Base-by-base conservation (phyloP, 2,797 vertebrate genomes). In the Nyctibius grandis region DNA sequence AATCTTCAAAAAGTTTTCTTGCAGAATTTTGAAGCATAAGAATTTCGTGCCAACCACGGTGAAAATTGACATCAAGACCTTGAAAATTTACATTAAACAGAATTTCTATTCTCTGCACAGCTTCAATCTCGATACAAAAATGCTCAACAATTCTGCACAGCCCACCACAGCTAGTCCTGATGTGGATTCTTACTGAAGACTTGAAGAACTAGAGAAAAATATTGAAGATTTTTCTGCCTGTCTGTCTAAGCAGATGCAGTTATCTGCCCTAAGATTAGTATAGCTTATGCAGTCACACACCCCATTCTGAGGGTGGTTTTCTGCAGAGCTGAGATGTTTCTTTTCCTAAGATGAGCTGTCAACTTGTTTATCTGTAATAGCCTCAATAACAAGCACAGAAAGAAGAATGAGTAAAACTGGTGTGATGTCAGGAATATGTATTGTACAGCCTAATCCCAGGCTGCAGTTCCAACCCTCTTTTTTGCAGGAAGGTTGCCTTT, bases 311-410 rank as follows among this genome's bases (percentile, higher is more conserved):
- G 72, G 74, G 70, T 92, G 74, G 51, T 90, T 95, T 84, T 95
- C 69, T 60, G 61, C 59, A 91, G 69, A 93, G 73, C 64, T 56
- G 69, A 93, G 84, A 82, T 84, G 64, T 74, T 93, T 87, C 77
- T 93, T 87, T 93, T 77, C 65, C 84, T 56, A 83, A 87, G 61
- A 95, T 65, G 70, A 94, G 69, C 65, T 92, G 81, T 79, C 93
- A 92, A 48, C 65, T 26, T 93, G 19, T 85, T 88, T 94, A 79
- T 89, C 78, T 90, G 22, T 70, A 94, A 84, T 56, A 86, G 70
- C 56, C 54, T 88, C 75, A 89, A 68, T 75, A 90, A 84, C 63
- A 91, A 84, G 34, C 44, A 85, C 65, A 83, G 81, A 88, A 90
- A 93, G 29, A 89, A 68, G 45, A 78, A 92, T 72, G 53, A 92